phyloP scores from a whole-genome alignment of 2,797 vertebrate species.

The Intellagama lesueurii region DNA sequence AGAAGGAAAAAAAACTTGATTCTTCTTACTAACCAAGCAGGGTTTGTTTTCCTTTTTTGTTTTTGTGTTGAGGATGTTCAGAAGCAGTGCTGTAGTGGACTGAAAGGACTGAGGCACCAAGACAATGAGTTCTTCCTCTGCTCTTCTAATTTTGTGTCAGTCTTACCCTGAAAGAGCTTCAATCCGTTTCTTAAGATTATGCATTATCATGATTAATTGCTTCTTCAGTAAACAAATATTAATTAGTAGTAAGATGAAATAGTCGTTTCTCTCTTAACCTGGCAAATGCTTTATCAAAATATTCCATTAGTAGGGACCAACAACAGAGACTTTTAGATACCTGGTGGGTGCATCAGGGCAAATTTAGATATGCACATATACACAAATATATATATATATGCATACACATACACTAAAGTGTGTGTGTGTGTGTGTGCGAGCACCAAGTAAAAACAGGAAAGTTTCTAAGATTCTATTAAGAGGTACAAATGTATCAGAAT shows the following conservation, averaged over 20 bases:
- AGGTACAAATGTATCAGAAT: not conserved
- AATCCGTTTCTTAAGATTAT: not conserved
- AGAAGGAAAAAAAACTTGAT: not conserved
- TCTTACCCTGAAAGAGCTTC: slow-evolving; percentile 1
- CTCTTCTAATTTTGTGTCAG: not conserved
- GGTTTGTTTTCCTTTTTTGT: too few relatives aligned
- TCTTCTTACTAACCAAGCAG: not conserved
- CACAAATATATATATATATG: not conserved
- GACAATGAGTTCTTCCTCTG: not conserved
- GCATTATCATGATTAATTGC: slow-evolving; percentile 3
- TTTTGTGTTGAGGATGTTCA: too few relatives aligned
- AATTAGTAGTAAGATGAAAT: slow-evolving; percentile 1
- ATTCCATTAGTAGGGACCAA: not conserved
- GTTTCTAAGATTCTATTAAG: not conserved
- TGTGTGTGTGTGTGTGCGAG: too few relatives aligned
- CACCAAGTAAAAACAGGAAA: not conserved
- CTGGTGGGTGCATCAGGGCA: not conserved
- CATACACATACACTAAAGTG: too few relatives aligned
- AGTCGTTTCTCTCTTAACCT: not conserved
- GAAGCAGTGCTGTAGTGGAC: not conserved
- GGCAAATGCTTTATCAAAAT: not conserved
- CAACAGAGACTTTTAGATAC: not conserved
- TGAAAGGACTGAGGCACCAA: too few relatives aligned
- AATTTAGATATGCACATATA: not conserved
- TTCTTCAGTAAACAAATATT: not conserved